phyloP scores from a whole-genome alignment of 2,797 vertebrate genomes.

The Premnoplex brunnescens region DNA sequence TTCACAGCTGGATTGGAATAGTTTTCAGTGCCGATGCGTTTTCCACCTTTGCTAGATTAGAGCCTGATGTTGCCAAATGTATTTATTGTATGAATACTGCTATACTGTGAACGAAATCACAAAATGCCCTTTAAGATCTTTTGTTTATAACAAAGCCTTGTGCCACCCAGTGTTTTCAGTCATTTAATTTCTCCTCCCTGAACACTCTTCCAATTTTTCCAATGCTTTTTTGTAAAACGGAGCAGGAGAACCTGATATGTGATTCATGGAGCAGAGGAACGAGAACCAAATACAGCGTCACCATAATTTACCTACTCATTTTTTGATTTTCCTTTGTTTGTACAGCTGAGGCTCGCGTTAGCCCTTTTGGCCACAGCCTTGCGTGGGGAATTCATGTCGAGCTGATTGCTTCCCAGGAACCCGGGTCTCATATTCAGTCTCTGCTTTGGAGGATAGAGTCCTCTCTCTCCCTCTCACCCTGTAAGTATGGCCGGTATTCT shows the following conservation, averaged over 20 bases:
- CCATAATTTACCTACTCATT: conserved; percentile 28
- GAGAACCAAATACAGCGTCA: background rate
- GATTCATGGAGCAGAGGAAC: background rate
- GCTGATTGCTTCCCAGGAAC: conserved; percentile 50
- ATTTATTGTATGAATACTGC: background rate
- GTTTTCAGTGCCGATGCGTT: background rate
- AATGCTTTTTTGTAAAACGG: background rate
- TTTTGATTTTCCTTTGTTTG: conserved; percentile 56
- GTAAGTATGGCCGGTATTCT: conserved; percentile 46
- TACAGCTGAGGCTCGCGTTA: conserved; percentile 31
- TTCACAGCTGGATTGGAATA: background rate
- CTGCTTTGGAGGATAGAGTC: conserved; percentile 64
- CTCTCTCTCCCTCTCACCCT: conserved; percentile 67
- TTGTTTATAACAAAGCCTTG: background rate
- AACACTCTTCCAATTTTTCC: background rate
- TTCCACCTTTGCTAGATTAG: background rate
- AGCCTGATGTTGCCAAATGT: background rate
- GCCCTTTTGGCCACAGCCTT: conserved; percentile 46
- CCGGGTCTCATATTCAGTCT: conserved; percentile 15
- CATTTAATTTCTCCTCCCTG: background rate
- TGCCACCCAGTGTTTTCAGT: background rate
- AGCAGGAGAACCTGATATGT: background rate
- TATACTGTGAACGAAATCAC: background rate
- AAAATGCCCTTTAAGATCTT: background rate
- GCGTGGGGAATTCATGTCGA: conserved; percentile 44